These are phyloP conservation scores for Geodia barretti DNA, from an alignment of 37 sponge, comb jelly and placozoan species.

Conservation along the genomic window DNA sequence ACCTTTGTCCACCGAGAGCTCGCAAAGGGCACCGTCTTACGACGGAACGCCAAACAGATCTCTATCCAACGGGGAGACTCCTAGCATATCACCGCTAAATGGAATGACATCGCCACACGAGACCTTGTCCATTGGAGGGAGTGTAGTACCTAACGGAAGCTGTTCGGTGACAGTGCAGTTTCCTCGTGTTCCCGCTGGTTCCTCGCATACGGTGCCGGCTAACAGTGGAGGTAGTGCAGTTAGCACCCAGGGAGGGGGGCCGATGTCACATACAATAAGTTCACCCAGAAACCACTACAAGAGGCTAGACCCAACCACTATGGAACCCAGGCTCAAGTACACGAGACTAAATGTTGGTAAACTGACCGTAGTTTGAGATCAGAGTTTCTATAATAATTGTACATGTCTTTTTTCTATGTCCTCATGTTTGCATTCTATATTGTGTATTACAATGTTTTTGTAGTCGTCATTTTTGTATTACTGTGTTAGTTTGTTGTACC, in stretches of 20 bases:
- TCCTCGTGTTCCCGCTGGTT: neutral
- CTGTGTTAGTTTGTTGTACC: too few species aligned
- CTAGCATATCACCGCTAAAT: too few species aligned
- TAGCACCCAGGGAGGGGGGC: neutral
- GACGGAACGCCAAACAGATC: too few species aligned
- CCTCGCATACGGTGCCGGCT: neutral
- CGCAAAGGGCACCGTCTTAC: too few species aligned
- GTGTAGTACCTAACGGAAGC: neutral
- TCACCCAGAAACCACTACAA: conserved; percentile 9
- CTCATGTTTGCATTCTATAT: neutral
- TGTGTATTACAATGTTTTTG: neutral
- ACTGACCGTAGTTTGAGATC: neutral
- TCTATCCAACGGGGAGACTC: neutral
- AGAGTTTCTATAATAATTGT: neutral
- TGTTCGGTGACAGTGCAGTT: neutral
- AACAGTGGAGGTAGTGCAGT: neutral
- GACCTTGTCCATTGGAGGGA: too few species aligned
- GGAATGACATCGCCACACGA: too few species aligned
- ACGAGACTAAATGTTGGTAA: neutral
- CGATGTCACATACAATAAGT: neutral
- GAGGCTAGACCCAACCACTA: conserved; percentile 7
- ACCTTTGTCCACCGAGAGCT: neutral
- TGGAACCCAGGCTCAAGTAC: neutral
- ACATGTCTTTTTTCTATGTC: neutral
- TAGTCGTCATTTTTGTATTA: too few species aligned